phyloP scores from a whole-genome alignment of 2,113 vertebrate species.

The Benthochromis sp. region DNA sequence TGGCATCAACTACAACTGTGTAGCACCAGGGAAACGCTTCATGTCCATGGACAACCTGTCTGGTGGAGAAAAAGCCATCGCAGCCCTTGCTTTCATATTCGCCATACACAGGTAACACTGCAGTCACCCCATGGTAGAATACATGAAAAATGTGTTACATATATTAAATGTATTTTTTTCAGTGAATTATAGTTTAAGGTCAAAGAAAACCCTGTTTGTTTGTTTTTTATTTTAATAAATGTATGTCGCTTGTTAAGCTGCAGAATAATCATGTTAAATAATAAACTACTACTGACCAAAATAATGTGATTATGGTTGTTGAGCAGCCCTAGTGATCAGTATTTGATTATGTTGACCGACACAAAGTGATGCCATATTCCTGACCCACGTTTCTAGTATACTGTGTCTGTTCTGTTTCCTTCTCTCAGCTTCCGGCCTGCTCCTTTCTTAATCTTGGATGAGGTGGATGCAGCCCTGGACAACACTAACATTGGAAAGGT shows the following conservation, averaged over 20 bases:
- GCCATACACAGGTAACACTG: slow-evolving; percentile 84
- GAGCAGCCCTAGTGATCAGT: neutral
- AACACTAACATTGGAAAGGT: slow-evolving; percentile 91
- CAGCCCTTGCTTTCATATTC: slow-evolving; percentile 88
- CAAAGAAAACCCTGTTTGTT: neutral
- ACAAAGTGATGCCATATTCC: neutral
- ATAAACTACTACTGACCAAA: neutral
- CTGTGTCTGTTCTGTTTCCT: neutral
- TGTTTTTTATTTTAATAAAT: neutral
- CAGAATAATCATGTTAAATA: neutral
- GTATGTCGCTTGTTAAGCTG: neutral
- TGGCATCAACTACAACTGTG: slow-evolving; percentile 87
- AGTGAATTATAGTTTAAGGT: neutral
- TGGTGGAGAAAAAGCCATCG: slow-evolving; percentile 89
- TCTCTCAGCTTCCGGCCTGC: slow-evolving; percentile 83
- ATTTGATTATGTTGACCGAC: neutral
- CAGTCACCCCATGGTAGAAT: neutral
- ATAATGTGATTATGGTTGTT: neutral
- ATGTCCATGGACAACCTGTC: slow-evolving; percentile 96
- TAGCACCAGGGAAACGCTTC: slow-evolving; percentile 90
- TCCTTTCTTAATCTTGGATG: slow-evolving; percentile 90
- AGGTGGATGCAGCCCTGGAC: slow-evolving; percentile 93
- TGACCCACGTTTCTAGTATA: neutral
- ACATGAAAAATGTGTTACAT: neutral
- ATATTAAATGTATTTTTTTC: neutral